A percentile compares a stretch with the other conserved stretches of the same genome.
Conservation (phyloP, 2,888 invertebrate species). For the Phasia obesa region DNA sequence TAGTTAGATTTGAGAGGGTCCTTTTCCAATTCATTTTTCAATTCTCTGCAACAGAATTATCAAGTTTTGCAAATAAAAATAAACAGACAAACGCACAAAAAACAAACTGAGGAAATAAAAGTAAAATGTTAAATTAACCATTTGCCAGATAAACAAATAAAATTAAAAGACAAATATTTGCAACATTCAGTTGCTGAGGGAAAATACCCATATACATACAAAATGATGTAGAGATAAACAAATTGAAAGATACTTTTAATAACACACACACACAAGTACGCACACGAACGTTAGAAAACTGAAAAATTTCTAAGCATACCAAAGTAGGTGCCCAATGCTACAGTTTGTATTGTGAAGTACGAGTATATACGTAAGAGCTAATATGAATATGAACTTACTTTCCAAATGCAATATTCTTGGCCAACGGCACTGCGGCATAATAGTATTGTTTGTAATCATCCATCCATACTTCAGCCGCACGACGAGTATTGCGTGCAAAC, state of each 20-base stretch:
- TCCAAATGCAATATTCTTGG: slow-evolving; percentile 93
- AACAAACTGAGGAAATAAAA: slow-evolving; percentile 12
- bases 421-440: slow-evolving; percentile 95
- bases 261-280: background rate
- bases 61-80: background rate
- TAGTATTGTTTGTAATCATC: slow-evolving; percentile 98
- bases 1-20: no score
- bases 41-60: background rate
- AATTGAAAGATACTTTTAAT: slow-evolving; percentile 1
- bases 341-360: background rate
- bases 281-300: background rate
- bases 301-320: background rate
- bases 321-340: background rate
- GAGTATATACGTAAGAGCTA: slow-evolving; percentile 3
- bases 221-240: slow-evolving; percentile 22
- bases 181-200: background rate
- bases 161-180: slow-evolving; percentile 23
- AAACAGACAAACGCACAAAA: slow-evolving; percentile 32
- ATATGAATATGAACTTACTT: slow-evolving; percentile 85
- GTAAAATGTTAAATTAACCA: slow-evolving; percentile 50
- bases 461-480: slow-evolving; percentile 99
- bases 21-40: background rate
- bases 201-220: background rate
- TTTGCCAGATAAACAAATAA: slow-evolving; percentile 40
- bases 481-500: slow-evolving; percentile 96